Evolutionary conservation across 2,888 invertebrate genomes (phyloP).

Genomic region (Drosophila diplacantha): DNA sequence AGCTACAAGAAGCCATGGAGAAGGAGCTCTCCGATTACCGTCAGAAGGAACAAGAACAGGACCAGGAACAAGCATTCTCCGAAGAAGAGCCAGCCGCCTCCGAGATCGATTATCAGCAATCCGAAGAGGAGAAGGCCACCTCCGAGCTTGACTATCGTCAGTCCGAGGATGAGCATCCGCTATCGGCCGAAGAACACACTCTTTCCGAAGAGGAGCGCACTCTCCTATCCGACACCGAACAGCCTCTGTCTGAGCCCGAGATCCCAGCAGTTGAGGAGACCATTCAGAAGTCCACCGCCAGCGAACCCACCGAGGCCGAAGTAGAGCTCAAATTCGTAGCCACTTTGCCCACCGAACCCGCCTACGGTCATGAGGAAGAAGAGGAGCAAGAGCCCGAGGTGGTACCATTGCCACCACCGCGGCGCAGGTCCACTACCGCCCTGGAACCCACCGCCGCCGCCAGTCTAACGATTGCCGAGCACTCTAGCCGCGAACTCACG

Average conservation of each 20-base stretch:
- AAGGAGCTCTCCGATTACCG: slow-evolving; percentile 47
- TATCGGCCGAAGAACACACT: slow-evolving; percentile 28
- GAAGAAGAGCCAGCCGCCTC: slow-evolving; percentile 22
- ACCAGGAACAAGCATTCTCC: slow-evolving; percentile 17
- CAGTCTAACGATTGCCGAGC: slow-evolving; percentile 47
- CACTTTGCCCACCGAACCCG: slow-evolving; percentile 59
- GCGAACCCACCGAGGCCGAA: slow-evolving; percentile 58
- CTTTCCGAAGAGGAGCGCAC: slow-evolving; percentile 41
- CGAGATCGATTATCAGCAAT: slow-evolving; percentile 19
- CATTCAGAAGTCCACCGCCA: slow-evolving; percentile 41
- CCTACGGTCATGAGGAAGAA: slow-evolving; percentile 33
- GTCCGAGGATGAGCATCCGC: slow-evolving; percentile 25
- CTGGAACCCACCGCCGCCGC: slow-evolving; percentile 49
- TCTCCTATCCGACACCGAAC: slow-evolving; percentile 27
- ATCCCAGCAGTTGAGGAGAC: slow-evolving; percentile 31
- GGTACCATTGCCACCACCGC: slow-evolving; percentile 69
- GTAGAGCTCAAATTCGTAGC: slow-evolving; percentile 53
- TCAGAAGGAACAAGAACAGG: slow-evolving; percentile 19
- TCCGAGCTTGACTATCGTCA: slow-evolving; percentile 38
- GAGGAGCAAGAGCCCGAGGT: slow-evolving; percentile 25
- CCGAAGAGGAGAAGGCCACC: slow-evolving; percentile 26
- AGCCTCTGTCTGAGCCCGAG: slow-evolving; percentile 17
- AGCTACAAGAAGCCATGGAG: slow-evolving; percentile 65
- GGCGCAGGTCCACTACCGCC: slow-evolving; percentile 72
- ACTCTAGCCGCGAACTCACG: slow-evolving; percentile 37